Base-by-base conservation (phyloP, 2,888 invertebrate genomes). In the Xylocampa areola region DNA sequence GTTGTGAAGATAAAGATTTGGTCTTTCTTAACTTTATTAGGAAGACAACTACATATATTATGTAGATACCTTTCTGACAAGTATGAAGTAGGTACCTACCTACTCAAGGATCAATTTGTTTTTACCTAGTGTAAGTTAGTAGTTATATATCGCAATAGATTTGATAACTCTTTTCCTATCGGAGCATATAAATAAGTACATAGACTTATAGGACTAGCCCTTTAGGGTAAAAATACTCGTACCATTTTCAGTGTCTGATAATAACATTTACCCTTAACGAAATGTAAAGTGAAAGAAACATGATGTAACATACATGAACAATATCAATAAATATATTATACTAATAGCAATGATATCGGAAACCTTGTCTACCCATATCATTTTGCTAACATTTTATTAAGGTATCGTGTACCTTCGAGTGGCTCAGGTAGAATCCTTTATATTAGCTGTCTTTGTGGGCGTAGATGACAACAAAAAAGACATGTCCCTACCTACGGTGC, bases 341-440 rank as follows among this genome's bases (percentile, higher is more conserved):
- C 30, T 53, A 57, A 64, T 60, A 67, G 63, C 44, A 68, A 63
- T 58, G 51, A 43, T 30, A 65, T 60, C 41, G 59, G 48, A 35
- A 43, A 52, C 27, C 59, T 45, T 66, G 62, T 68, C 68, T 52
- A 60, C 70, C 58, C 58, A 30, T 48, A 68, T 70, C 53, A 66
- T 71, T 61, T 71, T 44, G 45, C 61, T 48, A 65, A 57, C 70
- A 68, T 65, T 69, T 55, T 69, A 73, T 68, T 50, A 49, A 43
- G 30, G 68, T 66, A 62, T 66, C 61, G 72, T 27, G 39, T 70
- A 49, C 55, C 36, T 47, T 59, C 37, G 53, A 69, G 63, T 63
- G 62, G 55, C 37, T 70, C 84, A 85, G 85, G 85, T 85, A 84
- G 65, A 75, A 80, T 71, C 76, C 67, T 76, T 77, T 77, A 69